Evolutionary conservation across 2,113 vertebrate genomes (phyloP).

Genomic region (Perca flavescens): DNA sequence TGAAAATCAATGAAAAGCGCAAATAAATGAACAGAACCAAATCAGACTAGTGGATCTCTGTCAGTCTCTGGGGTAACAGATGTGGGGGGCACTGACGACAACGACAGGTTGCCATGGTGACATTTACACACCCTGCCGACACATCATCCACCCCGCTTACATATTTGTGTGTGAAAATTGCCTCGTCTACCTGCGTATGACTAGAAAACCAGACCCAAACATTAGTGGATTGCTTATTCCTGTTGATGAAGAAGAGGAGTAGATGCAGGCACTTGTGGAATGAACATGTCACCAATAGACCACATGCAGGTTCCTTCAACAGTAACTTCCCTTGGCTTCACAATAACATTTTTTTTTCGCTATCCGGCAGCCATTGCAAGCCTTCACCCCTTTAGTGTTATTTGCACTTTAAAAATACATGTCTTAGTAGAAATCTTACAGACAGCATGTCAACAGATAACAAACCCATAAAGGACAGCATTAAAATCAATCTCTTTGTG

Average conservation of each 20-base stretch:
- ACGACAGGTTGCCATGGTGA: constrained; percentile 61
- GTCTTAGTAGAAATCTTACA: constrained; percentile 40
- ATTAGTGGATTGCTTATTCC: constrained; percentile 32
- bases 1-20: constrained; percentile 40
- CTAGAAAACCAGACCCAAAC: constrained; percentile 24
- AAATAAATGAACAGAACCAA: constrained; percentile 58
- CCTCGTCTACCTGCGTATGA: constrained; percentile 24
- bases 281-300: constrained; percentile 42
- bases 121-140: constrained; percentile 39
- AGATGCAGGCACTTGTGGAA: constrained; percentile 70
- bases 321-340: constrained; percentile 3
- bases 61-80: constrained; percentile 17
- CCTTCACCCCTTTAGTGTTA: constrained; percentile 38
- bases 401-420: constrained; percentile 39
- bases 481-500: constrained; percentile 27
- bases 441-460: constrained; percentile 39
- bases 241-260: constrained; percentile 28
- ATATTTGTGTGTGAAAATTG: constrained; percentile 42
- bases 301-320: constrained; percentile 32
- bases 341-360: neutral
- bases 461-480: constrained; percentile 24
- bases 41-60: constrained; percentile 39
- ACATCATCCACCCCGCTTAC: neutral
- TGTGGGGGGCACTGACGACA: neutral
- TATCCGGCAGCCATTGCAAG: neutral